Percentiles rank a stretch among this genome's conserved stretches.
Evolutionary conservation across 2,888 invertebrate species (phyloP).

Genomic region (Orthonevra nobilis): DNA sequence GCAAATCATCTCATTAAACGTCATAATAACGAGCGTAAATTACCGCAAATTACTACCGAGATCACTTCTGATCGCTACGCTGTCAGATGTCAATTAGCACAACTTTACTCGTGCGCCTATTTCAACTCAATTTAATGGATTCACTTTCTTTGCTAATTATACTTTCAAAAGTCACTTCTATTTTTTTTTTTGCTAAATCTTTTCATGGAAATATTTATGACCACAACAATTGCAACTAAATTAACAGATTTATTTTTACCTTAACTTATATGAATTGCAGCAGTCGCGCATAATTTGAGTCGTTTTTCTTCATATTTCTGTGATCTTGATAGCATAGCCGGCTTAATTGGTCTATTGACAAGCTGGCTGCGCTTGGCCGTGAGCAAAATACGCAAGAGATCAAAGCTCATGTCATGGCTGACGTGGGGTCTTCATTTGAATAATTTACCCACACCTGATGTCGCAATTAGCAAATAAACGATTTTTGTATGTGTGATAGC

Average conservation of each 20-base stretch:
- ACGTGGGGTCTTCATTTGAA: background rate
- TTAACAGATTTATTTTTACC: background rate
- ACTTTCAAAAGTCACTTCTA: too few relatives aligned
- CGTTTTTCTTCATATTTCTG: background rate
- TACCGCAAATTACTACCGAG: background rate
- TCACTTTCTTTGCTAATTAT: background rate
- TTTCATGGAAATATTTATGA: too few relatives aligned
- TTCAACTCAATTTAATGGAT: constrained; percentile 7
- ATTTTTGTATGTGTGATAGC: background rate
- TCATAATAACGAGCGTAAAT: constrained; percentile 16
- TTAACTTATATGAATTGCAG: too few relatives aligned
- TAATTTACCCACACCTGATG: constrained; percentile 8
- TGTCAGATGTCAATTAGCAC: background rate
- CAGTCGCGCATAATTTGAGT: too few relatives aligned
- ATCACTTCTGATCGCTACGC: background rate
- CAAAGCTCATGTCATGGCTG: constrained; percentile 40
- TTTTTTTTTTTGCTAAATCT: too few relatives aligned
- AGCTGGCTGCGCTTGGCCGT: constrained; percentile 7
- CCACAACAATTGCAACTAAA: too few relatives aligned
- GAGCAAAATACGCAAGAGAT: background rate
- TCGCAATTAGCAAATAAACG: constrained; percentile 4
- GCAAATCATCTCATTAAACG: constrained; percentile 19
- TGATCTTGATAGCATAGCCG: background rate
- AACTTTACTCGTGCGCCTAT: background rate
- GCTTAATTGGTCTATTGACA: constrained; percentile 16